Percentiles rank a stretch among this genome's conserved stretches.
phyloP scores from a whole-genome alignment of 2,888 invertebrate genomes.

The Tetrapedia diversipes region DNA sequence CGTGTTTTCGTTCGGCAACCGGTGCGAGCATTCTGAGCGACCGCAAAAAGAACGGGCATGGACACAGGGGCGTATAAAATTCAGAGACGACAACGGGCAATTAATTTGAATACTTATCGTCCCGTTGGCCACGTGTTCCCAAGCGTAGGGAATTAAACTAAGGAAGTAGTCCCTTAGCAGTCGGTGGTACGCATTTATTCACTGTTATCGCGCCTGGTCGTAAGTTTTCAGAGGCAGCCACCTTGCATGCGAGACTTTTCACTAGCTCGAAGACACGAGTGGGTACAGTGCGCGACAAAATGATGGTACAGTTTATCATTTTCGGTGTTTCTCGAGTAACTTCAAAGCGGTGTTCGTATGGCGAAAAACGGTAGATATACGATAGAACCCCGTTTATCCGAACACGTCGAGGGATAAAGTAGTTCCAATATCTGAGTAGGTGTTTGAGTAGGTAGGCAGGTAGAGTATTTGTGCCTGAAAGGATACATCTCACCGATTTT shows the following conservation, averaged over 20 bases:
- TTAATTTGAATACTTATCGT: conserved; percentile 60
- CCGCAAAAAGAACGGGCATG: conserved; percentile 11
- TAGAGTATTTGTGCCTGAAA: too few relatives aligned
- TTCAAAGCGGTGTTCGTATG: too few relatives aligned
- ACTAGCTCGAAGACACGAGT: conserved; percentile 37
- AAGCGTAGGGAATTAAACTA: conserved; percentile 42
- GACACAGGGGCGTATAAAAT: conserved; percentile 33
- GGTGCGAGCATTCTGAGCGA: neutral
- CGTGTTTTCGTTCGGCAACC: neutral
- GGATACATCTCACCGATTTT: too few relatives aligned
- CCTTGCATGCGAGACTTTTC: conserved; percentile 56
- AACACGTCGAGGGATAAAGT: too few relatives aligned
- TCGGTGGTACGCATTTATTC: conserved; percentile 56
- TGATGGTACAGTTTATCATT: too few relatives aligned
- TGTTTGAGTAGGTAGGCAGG: too few relatives aligned
- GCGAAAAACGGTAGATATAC: too few relatives aligned
- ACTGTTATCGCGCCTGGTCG: conserved; percentile 44
- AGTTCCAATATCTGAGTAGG: too few relatives aligned
- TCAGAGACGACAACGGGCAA: conserved; percentile 48
- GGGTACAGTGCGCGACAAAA: too few relatives aligned
- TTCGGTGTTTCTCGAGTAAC: too few relatives aligned
- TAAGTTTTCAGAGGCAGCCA: conserved; percentile 34
- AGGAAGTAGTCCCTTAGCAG: conserved; percentile 57
- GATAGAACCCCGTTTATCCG: too few relatives aligned
- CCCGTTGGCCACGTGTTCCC: conserved; percentile 42